Conservation (phyloP, 2,797 vertebrate species). For the Hoplostethus atlanticus region DNA sequence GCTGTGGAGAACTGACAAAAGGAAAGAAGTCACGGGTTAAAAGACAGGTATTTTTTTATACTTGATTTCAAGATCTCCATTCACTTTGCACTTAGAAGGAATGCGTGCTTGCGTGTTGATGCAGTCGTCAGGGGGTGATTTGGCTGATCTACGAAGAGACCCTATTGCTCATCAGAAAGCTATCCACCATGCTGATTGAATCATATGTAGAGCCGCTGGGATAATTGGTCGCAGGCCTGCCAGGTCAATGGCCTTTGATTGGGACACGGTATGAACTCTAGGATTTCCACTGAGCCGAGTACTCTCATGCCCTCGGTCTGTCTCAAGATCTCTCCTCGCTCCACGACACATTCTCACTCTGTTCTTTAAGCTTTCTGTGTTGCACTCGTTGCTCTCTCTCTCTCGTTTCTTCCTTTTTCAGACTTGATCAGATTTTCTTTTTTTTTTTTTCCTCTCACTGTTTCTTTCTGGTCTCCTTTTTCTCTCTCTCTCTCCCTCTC, state of each 20-base stretch:
- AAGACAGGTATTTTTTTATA: slow-evolving; percentile 57
- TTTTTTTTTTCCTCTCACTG: slow-evolving; percentile 22
- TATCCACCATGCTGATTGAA: slow-evolving; percentile 77
- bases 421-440: slow-evolving; percentile 36
- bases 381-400: not conserved
- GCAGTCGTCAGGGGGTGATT: slow-evolving; percentile 76
- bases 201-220: slow-evolving; percentile 78
- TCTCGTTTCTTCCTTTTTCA: slow-evolving; percentile 12
- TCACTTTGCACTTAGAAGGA: slow-evolving; percentile 45
- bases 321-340: slow-evolving; percentile 45
- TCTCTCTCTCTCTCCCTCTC: slow-evolving; percentile 36
- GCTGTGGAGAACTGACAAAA: slow-evolving; percentile 13
- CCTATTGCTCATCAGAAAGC: slow-evolving; percentile 78
- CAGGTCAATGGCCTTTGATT: slow-evolving; percentile 80
- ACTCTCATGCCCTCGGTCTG: slow-evolving; percentile 48
- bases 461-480: slow-evolving; percentile 34
- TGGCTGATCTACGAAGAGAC: slow-evolving; percentile 66
- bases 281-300: slow-evolving; percentile 70
- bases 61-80: slow-evolving; percentile 65
- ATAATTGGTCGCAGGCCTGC: slow-evolving; percentile 82
- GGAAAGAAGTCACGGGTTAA: slow-evolving; percentile 30
- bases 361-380: slow-evolving; percentile 35
- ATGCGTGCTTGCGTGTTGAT: slow-evolving; percentile 57
- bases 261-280: slow-evolving; percentile 70
- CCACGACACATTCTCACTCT: slow-evolving; percentile 13